Evolutionary conservation across 2,888 invertebrate genomes (phyloP), one percentile per base, ranked within the genome.

Genomic region (Lasius fuliginosus): DNA sequence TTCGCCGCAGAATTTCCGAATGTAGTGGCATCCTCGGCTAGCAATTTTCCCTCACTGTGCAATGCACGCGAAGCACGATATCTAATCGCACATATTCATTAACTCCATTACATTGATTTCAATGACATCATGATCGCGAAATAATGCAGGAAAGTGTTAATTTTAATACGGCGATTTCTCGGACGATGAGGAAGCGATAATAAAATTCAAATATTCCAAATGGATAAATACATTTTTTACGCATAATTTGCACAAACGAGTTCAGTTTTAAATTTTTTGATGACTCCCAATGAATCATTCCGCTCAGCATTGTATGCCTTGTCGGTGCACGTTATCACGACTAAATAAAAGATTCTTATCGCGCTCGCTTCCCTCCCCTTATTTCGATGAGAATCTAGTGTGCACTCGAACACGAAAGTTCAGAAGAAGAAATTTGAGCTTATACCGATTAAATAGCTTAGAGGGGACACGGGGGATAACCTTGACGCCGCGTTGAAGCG

Each of bases 331-430:
- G 71, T 89, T 89, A 89, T 89, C 89, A 79, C 33, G 73, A 64
- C 58, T 74, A 71, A 77, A 82, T 81, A 83, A 83, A 82, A 87
- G 73, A 75, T 83, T 81, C 85, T 89, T 89, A 89, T 89, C 89
- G 62, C 89, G 53, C 15, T 12, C 65, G 42, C 65, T 89, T 83
- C 8, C n/a, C 8, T 8, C 36, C 4, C 4, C 82, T 86, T 83
- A 86, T 86, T 89, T 85, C 68, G 82, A 82, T 56, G 85, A 85
- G 85, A 77, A 77, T 82, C 81, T 56, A 67, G 77, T 76, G 77
- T 82, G 77, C 81, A 67, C 75, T 76, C 71, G 64, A 79, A 85
- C 73, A 71, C 64, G 27, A 68, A 9, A 84, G 82, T 86, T 74
- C 73, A 67, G 73, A 85, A 71, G 83, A 60, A 83, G 83, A 79